Evolutionary conservation across 2,797 vertebrate species (phyloP).

Genomic region (Paratrypauchen microcephalus): DNA sequence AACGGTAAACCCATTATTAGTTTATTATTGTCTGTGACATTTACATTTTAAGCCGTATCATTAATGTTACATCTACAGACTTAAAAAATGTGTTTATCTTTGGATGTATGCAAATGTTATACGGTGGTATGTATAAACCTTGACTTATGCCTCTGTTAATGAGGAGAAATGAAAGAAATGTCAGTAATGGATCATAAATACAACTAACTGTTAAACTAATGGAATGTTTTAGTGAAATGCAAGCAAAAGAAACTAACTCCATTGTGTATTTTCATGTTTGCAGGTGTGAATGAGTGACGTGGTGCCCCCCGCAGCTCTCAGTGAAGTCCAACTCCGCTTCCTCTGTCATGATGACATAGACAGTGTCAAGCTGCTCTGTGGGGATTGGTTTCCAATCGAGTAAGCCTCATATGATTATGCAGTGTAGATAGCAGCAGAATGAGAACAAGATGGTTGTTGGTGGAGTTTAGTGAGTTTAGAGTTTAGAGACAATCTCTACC

Average conservation of each 20-base stretch:
- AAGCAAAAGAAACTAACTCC: not conserved
- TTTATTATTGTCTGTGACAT: not conserved
- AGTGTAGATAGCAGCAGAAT: not conserved
- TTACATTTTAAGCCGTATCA: not conserved
- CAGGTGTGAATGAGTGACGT: constrained; percentile 99
- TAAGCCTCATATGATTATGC: constrained; percentile 65
- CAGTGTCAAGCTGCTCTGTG: constrained; percentile 93
- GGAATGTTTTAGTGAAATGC: not conserved
- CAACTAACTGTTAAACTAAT: not conserved
- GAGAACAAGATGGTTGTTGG: not conserved
- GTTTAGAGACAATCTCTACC: no score
- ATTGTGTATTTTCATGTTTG: constrained; percentile 8
- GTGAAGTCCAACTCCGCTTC: constrained; percentile 95
- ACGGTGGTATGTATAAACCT: not conserved
- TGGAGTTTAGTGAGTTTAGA: not conserved
- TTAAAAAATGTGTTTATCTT: not conserved
- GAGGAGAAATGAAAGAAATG: not conserved
- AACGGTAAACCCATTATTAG: not conserved
- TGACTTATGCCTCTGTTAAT: not conserved
- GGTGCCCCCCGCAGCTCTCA: constrained; percentile 90
- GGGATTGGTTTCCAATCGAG: constrained; percentile 99
- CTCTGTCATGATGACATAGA: constrained; percentile 99
- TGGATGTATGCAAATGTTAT: not conserved
- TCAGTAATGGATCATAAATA: not conserved
- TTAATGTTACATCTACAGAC: not conserved